These are phyloP conservation scores for Andrena flavipes DNA, from an alignment of 2,888 invertebrate species.

Conservation along the genomic window DNA sequence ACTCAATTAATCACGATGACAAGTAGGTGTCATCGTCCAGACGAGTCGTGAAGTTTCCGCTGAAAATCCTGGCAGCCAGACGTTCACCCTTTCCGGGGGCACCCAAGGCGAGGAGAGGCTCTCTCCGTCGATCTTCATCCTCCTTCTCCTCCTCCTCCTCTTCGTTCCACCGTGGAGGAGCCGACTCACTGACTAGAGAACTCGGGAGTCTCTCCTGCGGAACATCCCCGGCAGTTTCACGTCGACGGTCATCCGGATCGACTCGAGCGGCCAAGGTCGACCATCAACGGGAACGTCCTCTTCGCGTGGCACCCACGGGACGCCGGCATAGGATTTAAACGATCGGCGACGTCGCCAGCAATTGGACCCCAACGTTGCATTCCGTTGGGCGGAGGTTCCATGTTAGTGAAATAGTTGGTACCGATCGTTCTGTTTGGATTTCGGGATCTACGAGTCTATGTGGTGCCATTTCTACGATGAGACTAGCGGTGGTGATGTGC, in stretches of 20 bases:
- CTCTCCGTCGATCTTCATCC: conserved; percentile 62
- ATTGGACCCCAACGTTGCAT: background rate
- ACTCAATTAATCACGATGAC: conserved; percentile 20
- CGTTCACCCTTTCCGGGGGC: conserved; percentile 52
- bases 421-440: background rate
- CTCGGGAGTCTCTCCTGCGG: conserved; percentile 67
- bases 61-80: conserved; percentile 38
- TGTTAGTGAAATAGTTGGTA: background rate
- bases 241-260: conserved; percentile 75
- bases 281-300: conserved; percentile 31
- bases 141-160: conserved; percentile 63
- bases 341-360: background rate
- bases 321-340: background rate
- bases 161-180: conserved; percentile 69
- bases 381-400: background rate
- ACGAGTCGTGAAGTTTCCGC: conserved; percentile 43
- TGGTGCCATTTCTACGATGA: conserved; percentile 16
- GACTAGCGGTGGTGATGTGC: conserved; percentile 20
- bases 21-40: background rate
- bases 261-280: conserved; percentile 73
- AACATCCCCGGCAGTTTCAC: conserved; percentile 75
- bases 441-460: background rate
- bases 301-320: background rate
- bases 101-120: conserved; percentile 34
- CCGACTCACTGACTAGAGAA: conserved; percentile 73